Evolutionary conservation across 2,888 invertebrate species (phyloP), one percentile per base, ranked within the genome.

Genomic region (Drosophila phalerata): DNA sequence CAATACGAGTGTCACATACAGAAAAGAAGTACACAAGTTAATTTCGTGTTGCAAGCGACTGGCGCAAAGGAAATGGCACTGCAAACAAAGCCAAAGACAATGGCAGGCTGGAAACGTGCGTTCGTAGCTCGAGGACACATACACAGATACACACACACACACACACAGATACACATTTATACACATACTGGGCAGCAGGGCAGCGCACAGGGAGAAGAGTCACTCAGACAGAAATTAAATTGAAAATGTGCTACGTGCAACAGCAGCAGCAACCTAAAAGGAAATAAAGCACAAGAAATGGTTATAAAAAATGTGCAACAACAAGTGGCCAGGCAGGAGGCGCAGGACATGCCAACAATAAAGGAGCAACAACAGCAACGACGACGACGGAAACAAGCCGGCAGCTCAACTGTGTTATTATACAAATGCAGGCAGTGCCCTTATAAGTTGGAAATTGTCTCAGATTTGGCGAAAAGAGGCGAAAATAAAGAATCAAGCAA

Each of bases 71-170:
- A 57, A 57, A 86, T 82, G 73, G 73, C 84, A 86, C 74, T 78
- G 81, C 86, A 84, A 86, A 86, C 88, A 84, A 85, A 74, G 70
- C 72, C 63, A 84, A 85, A 82, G 88, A 87, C 85, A 84, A 84
- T 85, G 79, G 87, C 66, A 38, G 65, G 61, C 69, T 61, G 61
- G 45, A 57, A 70, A 55, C 32, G 62, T 65, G 80, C 65, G 83
- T 73, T 71, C 57, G 65, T 38, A 34, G 73, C 73, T 56, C 56
- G 51, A 68, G 68, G 63, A 63, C 37, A 61, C 38, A 47, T 30
- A 45, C 49, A 63, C 58, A 60, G 43, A 47, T 47, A 52, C 34
- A 57, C 47, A 32, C 47, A 61, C 47, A 72, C 58, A 71, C 43
- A 48, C 32, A 47, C 32, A 64, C 40, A 61, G 22, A 51, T 58